A percentile compares a stretch with the other conserved stretches of the same genome.
These are phyloP conservation scores for Halichondria panicea DNA, from an alignment of 37 sponge, comb jelly and placozoan species.

Conservation along the genomic window DNA sequence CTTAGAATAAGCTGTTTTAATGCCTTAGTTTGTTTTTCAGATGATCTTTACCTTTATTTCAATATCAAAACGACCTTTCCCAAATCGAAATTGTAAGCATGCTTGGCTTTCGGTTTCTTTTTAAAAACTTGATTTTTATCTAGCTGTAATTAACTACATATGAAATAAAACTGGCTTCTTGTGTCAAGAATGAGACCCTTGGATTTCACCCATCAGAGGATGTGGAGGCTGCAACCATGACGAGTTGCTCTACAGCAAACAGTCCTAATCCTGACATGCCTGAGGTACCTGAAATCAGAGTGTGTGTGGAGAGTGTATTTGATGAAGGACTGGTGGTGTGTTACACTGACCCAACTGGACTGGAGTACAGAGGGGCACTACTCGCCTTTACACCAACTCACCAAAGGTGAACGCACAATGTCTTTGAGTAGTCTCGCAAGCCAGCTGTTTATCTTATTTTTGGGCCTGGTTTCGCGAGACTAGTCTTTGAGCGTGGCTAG, in stretches of 20 bases:
- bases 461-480: no score
- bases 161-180: no score
- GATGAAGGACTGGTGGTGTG: constrained; percentile 37
- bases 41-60: not conserved
- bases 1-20: no score
- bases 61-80: not conserved
- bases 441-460: no score
- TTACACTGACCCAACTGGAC: not conserved
- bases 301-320: constrained; percentile 37
- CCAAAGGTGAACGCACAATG: not conserved
- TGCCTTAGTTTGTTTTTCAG: not conserved
- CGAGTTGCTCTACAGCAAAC: no score
- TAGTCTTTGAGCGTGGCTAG: no score
- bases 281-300: not conserved
- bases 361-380: constrained; percentile 37
- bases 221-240: no score
- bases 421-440: no score
- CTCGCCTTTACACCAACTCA: not conserved
- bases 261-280: no score
- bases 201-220: no score
- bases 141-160: not conserved
- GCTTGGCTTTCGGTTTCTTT: no score
- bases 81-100: not conserved
- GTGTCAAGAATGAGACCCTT: no score
- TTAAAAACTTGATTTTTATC: not conserved